Base-by-base conservation (phyloP, 2,797 vertebrate species). In the Ctenopoma multispine region DNA sequence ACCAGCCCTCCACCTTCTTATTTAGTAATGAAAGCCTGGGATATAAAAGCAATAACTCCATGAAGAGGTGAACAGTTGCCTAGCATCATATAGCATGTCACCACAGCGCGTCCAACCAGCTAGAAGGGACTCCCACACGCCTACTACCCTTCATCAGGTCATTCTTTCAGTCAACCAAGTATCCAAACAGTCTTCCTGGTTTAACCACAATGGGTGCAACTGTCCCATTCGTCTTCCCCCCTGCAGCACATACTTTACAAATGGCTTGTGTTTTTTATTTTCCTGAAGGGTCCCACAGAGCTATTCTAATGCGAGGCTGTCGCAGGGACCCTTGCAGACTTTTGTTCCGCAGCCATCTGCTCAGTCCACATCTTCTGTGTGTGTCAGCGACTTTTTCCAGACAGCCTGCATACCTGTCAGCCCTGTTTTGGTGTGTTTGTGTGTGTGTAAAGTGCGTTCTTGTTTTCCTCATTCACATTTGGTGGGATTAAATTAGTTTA, bases 401-500 rank as follows among this genome's bases (percentile, higher is more conserved):
- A 74, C 59, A 72, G 81, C 77, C 79, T 70, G 70, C 74, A 84
- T 85, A 78, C 72, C 69, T 75, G 64, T 88, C 80, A 73, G 68
- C 55, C 80, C 23, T 63, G 53, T 61, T 18, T 71, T 53, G 57
- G 64, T 61, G 69, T 63, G 64, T 53, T 21, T 63, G 60, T 50
- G 29, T 41, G 14, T 60, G 29, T 29, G 43, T 36, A 34, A 34
- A 34, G 59, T 40, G 59, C 38, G 38, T 75, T 55, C 63, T 58
- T 63, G 80, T 74, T 77, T 82, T 73, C 63, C 60, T 61, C 58
- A 59, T 78, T 88, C 86, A 91, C 86, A 86, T 86, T 87, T 83
- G 63, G 63, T 49, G 61, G 75, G 63, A 85, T 90, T 93, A 92
- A 87, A 93, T 94, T 92, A 91, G 88, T 93, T 93, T 90, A 75